phyloP scores from a whole-genome alignment of 2,797 vertebrate genomes.

The Cynopterus sphinx region DNA sequence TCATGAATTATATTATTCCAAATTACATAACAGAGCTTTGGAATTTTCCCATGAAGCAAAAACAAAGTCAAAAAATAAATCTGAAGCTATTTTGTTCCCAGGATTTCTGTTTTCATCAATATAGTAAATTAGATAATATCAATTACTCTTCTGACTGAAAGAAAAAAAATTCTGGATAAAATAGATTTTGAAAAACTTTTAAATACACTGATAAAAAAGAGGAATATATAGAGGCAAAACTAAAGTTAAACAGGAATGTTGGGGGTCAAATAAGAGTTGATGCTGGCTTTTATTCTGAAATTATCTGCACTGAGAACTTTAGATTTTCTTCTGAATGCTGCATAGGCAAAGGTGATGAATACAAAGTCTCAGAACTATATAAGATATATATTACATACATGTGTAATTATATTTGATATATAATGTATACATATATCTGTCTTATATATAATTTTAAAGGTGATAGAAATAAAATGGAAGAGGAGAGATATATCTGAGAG shows the following conservation, averaged over 20 bases:
- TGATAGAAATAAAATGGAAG: background rate
- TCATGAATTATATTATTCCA: background rate
- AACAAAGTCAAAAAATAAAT: background rate
- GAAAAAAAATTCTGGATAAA: slow-evolving; percentile 12
- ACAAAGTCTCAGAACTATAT: background rate
- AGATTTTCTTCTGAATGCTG: background rate
- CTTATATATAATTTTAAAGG: background rate
- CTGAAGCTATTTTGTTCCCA: background rate
- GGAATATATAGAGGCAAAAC: background rate
- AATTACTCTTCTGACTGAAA: background rate
- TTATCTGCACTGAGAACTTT: background rate
- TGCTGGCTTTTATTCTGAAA: background rate
- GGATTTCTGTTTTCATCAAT: background rate
- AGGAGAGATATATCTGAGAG: background rate
- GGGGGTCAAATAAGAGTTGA: background rate
- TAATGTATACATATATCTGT: background rate
- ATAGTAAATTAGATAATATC: background rate
- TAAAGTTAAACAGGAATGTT: background rate
- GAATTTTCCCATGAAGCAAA: background rate
- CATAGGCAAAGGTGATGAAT: background rate
- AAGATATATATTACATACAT: background rate
- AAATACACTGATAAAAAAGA: background rate
- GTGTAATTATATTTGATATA: background rate
- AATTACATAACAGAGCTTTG: background rate
- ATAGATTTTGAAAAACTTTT: background rate